These are phyloP conservation scores for Gymnarchus niloticus DNA, from an alignment of 2,113 vertebrate genomes.

Conservation along the genomic window DNA sequence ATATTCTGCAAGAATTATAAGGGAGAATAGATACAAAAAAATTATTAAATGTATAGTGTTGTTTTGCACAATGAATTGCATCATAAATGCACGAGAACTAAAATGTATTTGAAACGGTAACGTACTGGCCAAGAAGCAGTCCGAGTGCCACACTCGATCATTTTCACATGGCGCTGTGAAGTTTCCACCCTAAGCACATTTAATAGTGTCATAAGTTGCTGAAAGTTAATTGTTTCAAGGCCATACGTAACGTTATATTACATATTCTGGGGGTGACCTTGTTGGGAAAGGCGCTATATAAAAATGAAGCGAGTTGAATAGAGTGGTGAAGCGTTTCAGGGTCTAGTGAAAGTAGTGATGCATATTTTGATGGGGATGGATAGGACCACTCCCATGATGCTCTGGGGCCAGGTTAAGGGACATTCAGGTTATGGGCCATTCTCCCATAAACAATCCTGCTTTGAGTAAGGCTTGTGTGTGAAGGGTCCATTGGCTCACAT, in stretches of 20 bases:
- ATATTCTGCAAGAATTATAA: background rate
- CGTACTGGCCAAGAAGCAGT: background rate
- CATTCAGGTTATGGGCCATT: too few species aligned
- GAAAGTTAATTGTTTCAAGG: background rate
- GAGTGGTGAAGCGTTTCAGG: too few species aligned
- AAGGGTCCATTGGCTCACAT: too few species aligned
- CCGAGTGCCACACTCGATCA: too few species aligned
- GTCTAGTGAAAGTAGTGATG: background rate
- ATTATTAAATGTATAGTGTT: background rate
- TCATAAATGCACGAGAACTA: background rate
- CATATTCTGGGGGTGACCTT: background rate
- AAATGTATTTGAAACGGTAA: background rate
- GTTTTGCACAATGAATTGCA: background rate
- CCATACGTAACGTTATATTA: background rate
- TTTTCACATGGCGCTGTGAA: background rate
- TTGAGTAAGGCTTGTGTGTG: too few species aligned
- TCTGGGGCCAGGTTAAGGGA: background rate
- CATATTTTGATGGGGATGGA: background rate
- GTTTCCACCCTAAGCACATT: background rate
- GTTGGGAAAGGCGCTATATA: background rate
- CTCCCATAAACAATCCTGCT: too few species aligned
- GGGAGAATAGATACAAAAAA: background rate
- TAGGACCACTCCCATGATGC: background rate
- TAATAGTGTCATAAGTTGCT: background rate
- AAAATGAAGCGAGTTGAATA: background rate